These are phyloP conservation scores for honey bee (Apis mellifera) DNA, from an alignment of 1,140 invertebrate species.

Conservation along the genomic window Amel_HAv3.1 CM009935.2:12578001-12578500, in stretches of 20 bases:
- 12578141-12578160: neutral
- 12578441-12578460: neutral
- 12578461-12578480: neutral
- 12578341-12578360: neutral
- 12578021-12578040: no score
- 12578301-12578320: no score
- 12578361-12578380: neutral
- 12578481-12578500: neutral
- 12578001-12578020: no score
- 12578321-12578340: neutral
- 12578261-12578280: no score
- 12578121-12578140: neutral
- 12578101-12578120: neutral
- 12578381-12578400: constrained; percentile 8
- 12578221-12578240: neutral
- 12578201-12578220: neutral
- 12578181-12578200: constrained; percentile 24
- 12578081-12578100: neutral
- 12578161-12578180: constrained; percentile 4
- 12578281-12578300: no score
- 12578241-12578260: neutral
- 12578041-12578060: neutral
- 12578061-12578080: neutral
- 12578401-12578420: neutral
- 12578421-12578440: neutral